Evolutionary conservation across 23 tunicate genomes (phyloP).

Genomic region (Trididemnum miniatum): DNA sequence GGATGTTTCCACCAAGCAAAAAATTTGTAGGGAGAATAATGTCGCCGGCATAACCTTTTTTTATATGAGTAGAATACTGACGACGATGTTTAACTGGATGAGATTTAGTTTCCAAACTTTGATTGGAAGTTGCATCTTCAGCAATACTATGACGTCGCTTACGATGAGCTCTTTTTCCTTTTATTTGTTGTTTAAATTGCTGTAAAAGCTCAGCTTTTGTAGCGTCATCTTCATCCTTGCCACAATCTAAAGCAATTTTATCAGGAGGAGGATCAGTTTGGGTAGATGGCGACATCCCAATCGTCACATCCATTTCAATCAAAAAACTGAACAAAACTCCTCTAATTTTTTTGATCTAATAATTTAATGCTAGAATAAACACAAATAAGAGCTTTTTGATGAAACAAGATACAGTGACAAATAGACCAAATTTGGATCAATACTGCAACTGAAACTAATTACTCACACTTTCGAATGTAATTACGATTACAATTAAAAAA

Average conservation of each 20-base stretch:
- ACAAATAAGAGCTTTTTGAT: too few species aligned
- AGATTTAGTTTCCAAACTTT: background rate
- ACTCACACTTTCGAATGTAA: too few species aligned
- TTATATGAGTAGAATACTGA: slow-evolving; percentile 33
- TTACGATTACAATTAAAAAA: too few species aligned
- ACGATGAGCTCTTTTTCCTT: slow-evolving; percentile 19
- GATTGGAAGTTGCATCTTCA: slow-evolving; percentile 10
- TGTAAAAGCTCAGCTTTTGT: background rate
- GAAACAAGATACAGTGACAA: too few species aligned
- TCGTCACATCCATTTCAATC: background rate
- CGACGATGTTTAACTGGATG: slow-evolving; percentile 42
- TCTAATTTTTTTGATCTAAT: too few species aligned
- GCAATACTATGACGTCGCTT: slow-evolving; percentile 58
- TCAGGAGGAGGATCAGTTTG: background rate
- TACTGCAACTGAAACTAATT: too few species aligned
- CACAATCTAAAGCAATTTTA: background rate
- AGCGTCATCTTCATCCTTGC: background rate
- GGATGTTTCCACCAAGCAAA: slow-evolving; percentile 80
- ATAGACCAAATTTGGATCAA: too few species aligned
- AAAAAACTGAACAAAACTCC: background rate
- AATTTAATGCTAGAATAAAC: too few species aligned
- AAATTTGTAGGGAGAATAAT: slow-evolving; percentile 80
- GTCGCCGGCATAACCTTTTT: slow-evolving; percentile 45
- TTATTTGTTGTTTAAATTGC: background rate
- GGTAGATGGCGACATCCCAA: background rate